A percentile compares a stretch with the other conserved stretches of the same genome.
Evolutionary conservation across 2,888 invertebrate genomes (phyloP).

Genomic region (Nesidiocoris tenuis): DNA sequence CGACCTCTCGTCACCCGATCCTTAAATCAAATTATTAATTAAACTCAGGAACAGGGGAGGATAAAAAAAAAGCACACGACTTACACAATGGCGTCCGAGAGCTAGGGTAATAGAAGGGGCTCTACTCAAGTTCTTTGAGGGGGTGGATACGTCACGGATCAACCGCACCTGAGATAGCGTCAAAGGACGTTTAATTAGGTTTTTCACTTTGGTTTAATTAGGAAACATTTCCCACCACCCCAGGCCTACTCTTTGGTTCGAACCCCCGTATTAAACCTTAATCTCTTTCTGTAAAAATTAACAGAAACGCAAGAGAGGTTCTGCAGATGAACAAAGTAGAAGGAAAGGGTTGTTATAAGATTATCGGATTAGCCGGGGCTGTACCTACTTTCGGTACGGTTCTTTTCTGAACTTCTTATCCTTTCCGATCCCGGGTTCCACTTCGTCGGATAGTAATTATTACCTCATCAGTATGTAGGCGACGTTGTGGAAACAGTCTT

Average conservation of each 20-base stretch:
- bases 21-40: conserved; percentile 36
- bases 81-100: not conserved
- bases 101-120: not conserved
- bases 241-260: not conserved
- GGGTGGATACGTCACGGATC: conserved; percentile 34
- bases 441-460: too few species aligned
- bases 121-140: conserved; percentile 14
- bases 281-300: conserved; percentile 33
- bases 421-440: too few species aligned
- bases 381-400: too few species aligned
- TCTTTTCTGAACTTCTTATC: too few species aligned
- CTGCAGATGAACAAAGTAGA: conserved; percentile 1
- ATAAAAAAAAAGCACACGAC: conserved; percentile 20
- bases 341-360: conserved; percentile 22
- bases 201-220: conserved; percentile 38
- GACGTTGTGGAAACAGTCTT: too few species aligned
- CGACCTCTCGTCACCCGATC: too few species aligned
- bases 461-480: too few species aligned
- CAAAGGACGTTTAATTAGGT: conserved; percentile 40
- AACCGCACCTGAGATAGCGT: conserved; percentile 39
- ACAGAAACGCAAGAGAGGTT: not conserved
- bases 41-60: not conserved
- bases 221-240: conserved; percentile 30
- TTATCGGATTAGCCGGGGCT: conserved; percentile 16
- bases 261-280: conserved; percentile 9